phyloP scores from a whole-genome alignment of 2,888 invertebrate species.

The Caenorhabditis plicata region DNA sequence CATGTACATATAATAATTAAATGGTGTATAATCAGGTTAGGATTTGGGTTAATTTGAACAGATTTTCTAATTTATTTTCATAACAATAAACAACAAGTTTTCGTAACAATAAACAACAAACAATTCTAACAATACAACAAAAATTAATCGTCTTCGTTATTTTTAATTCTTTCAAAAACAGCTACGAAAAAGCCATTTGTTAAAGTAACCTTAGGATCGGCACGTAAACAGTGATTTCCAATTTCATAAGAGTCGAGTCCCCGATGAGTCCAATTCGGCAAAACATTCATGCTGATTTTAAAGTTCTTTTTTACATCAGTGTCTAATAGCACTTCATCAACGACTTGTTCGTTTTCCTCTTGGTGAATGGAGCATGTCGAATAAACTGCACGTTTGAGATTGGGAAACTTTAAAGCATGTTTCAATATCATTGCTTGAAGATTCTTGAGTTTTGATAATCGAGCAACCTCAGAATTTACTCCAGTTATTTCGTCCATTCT shows the following conservation, averaged over 20 bases:
- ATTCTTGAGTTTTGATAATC: conserved; percentile 58
- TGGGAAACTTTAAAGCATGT: conserved; percentile 83
- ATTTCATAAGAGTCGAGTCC: conserved; percentile 59
- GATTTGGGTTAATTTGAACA: too few species aligned
- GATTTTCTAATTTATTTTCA: too few species aligned
- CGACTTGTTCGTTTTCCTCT: conserved; percentile 83
- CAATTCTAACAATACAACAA: neutral
- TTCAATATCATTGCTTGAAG: conserved; percentile 79
- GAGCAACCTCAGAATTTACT: conserved; percentile 44
- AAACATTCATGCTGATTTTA: conserved; percentile 51
- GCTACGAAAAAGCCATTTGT: conserved; percentile 95
- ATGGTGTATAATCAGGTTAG: too few species aligned
- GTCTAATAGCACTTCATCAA: conserved; percentile 39
- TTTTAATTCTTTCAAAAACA: conserved; percentile 72
- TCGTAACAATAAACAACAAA: conserved; percentile 2
- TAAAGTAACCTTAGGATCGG: conserved; percentile 72
- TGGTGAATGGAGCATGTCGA: conserved; percentile 90
- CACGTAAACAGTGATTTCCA: conserved; percentile 76
- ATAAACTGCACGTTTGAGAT: conserved; percentile 83
- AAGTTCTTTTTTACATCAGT: conserved; percentile 41
- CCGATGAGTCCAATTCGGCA: conserved; percentile 71
- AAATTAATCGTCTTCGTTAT: conserved; percentile 1
- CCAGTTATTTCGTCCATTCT: conserved; percentile 49
- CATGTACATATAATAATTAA: too few species aligned
- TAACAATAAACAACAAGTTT: neutral